Evolutionary conservation across 1,140 invertebrate species (phyloP).

Genomic region (Bombus terrestris): DNA sequence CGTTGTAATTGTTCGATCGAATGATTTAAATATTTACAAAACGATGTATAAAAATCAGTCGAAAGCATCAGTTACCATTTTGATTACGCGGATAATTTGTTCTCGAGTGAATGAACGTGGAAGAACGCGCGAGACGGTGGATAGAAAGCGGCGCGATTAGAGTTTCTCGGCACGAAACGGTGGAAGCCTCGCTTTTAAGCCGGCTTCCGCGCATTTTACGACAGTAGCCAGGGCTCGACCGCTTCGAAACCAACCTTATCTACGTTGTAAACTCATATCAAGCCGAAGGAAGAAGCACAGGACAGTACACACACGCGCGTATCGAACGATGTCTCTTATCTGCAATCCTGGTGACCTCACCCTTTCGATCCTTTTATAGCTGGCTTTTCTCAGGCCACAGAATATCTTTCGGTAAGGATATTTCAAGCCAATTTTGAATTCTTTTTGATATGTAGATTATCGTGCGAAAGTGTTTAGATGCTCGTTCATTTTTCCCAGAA

Average conservation of each 20-base stretch:
- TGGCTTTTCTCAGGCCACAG: neutral
- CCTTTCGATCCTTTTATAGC: neutral
- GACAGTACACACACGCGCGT: neutral
- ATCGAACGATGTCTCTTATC: conserved; percentile 23
- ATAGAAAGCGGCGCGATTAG: conserved; percentile 23
- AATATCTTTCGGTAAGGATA: neutral
- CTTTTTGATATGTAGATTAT: neutral
- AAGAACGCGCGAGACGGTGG: neutral
- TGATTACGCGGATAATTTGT: neutral
- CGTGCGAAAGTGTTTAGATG: neutral
- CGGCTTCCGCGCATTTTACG: conserved; percentile 28
- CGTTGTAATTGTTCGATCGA: too few relatives aligned
- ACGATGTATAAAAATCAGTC: neutral
- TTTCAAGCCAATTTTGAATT: neutral
- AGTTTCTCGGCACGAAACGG: conserved; percentile 19
- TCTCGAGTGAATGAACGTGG: neutral
- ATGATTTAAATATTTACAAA: neutral
- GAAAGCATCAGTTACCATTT: neutral
- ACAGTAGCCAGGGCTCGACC: neutral
- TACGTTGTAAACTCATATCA: conserved; percentile 41
- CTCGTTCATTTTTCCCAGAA: neutral
- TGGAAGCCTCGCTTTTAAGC: neutral
- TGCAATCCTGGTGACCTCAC: conserved; percentile 8
- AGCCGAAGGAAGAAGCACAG: neutral
- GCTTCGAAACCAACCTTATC: conserved; percentile 35